phyloP scores from a whole-genome alignment of 2,113 vertebrate species.

The Meriones unguiculatus region DNA sequence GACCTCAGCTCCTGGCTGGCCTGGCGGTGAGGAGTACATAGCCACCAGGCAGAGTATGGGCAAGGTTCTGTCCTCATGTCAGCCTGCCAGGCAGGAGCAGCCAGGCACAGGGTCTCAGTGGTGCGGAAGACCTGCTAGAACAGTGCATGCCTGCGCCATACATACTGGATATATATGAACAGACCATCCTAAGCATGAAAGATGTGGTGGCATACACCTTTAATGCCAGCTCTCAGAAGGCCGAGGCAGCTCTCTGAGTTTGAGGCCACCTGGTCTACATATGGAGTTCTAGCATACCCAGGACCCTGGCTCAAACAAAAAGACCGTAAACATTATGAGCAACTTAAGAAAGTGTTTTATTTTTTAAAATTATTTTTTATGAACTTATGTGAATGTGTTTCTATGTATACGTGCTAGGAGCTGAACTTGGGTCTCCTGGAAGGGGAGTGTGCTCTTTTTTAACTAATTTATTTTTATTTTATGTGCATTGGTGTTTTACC shows the following conservation, averaged over 20 bases:
- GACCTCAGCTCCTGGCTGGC: not conserved
- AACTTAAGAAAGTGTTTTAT: not conserved
- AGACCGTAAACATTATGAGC: not conserved
- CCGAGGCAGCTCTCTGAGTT: not conserved
- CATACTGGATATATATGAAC: no score
- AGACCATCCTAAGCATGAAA: not conserved
- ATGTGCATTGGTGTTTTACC: not conserved
- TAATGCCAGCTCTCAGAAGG: not conserved
- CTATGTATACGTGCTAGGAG: not conserved
- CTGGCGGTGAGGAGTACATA: not conserved
- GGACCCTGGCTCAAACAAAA: not conserved
- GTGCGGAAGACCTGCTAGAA: rapidly evolving
- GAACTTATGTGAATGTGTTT: not conserved
- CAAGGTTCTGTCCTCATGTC: rapidly evolving
- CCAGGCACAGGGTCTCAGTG: not conserved
- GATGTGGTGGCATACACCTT: not conserved
- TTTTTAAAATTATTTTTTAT: not conserved
- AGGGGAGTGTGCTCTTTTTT: not conserved
- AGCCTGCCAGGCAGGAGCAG: not conserved
- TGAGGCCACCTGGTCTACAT: not conserved
- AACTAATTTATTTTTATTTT: not conserved
- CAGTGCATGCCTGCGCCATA: not conserved
- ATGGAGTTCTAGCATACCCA: not conserved
- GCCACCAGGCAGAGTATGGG: not conserved
- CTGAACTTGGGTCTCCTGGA: not conserved